Percentiles rank a stretch among this genome's conserved stretches.
Evolutionary conservation across 2,113 vertebrate species (phyloP).

Genomic region (Galemys pyrenaicus): DNA sequence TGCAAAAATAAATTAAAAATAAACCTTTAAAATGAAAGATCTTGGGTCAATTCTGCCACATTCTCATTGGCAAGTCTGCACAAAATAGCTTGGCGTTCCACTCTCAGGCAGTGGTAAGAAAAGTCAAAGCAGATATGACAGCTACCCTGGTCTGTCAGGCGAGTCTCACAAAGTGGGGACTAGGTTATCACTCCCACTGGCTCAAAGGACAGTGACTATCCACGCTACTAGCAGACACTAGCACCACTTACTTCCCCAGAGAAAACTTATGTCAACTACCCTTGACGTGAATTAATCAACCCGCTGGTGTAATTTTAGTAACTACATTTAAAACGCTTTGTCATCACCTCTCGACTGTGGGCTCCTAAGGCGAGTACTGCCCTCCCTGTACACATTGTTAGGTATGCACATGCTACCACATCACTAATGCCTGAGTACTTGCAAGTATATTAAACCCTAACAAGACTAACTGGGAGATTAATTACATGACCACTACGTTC

Average conservation of each 20-base stretch:
- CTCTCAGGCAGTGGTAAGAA: not conserved
- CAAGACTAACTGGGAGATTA: not conserved
- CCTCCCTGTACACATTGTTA: not conserved
- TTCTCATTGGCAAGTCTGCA: not conserved
- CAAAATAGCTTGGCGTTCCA: not conserved
- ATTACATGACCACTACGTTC: not conserved
- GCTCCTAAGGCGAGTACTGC: not conserved
- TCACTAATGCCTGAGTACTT: not conserved
- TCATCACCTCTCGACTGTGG: not conserved
- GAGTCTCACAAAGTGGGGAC: not conserved
- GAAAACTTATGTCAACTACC: not conserved
- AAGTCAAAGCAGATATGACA: not conserved
- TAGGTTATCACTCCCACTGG: too few species aligned
- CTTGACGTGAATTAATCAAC: not conserved
- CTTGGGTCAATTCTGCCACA: not conserved
- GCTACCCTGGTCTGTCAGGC: not conserved
- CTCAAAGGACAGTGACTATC: too few species aligned
- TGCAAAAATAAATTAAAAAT: too few species aligned
- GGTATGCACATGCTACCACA: fast-evolving
- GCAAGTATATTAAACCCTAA: not conserved
- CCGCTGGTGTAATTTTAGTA: not conserved
- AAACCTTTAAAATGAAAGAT: too few species aligned
- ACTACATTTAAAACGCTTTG: not conserved
- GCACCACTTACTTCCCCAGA: not conserved
- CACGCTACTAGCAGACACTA: not conserved